Evolutionary conservation across 2,888 invertebrate genomes (phyloP), one percentile per base, ranked within the genome.

Genomic region (Sesamia inferens): DNA sequence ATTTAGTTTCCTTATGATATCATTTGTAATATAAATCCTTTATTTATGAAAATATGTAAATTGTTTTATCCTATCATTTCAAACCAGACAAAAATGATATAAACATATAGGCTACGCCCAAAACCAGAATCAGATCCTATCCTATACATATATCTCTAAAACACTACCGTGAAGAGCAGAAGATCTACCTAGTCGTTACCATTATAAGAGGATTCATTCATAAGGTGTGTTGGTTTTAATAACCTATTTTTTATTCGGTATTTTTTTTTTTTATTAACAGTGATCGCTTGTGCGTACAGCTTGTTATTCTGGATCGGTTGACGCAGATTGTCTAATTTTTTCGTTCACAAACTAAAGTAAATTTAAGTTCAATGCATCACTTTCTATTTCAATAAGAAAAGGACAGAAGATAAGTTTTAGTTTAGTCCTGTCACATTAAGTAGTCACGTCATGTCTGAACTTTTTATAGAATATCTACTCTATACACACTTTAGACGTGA

Each of bases 171-270:
- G 55, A 63, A n/a, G 62, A 63, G 10, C 39, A 47, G 71, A 68
- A 59, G 47, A 57, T 22, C 44, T 31, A 22, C 61, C 62, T 22
- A 39, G 22, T n/a, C 6, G 19, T 55, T 70, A 3, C 39, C 47
- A 39, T 57, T 55, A 70, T 47, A 16, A 14, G 55, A 71, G 55
- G 71, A 31, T 39, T 55, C 0, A 54, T 54, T 61, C 0, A 19
- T 19, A 71, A 71, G 73, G 73, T 73, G 71, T 39, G 73, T 73
- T 73, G 55, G 62, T 63, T 71, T 48, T n/a, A 57, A 57, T 22
- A 62, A 47, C 22, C 48, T 71, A 51, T 65, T 39, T n/a, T 48
- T 2, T 64, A 19, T 19, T 47, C 3, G 39, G 39, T 39, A 7
- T 16, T 2, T 47, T 24, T 64, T 47, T 63, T 16, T 63, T 47